These are phyloP conservation scores for Orientallactaga sibirica DNA, from an alignment of 2,797 vertebrate genomes.

Conservation along the genomic window DNA sequence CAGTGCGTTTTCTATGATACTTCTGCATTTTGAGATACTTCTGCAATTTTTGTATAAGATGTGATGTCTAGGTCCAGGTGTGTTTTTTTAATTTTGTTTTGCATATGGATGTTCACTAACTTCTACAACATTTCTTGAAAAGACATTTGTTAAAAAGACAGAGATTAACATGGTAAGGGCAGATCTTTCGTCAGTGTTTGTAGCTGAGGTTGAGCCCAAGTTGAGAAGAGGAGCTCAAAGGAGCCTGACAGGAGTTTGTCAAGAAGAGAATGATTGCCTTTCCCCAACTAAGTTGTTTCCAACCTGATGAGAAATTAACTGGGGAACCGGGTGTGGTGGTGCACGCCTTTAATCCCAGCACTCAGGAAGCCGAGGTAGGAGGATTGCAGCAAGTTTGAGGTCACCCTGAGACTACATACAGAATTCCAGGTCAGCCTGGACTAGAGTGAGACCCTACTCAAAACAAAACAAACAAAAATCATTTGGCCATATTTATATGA, in stretches of 20 bases:
- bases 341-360: no score
- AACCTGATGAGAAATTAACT: background rate
- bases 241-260: background rate
- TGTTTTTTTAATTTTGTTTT: background rate
- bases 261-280: background rate
- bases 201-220: background rate
- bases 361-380: no score
- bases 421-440: no score
- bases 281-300: background rate
- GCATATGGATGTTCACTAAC: background rate
- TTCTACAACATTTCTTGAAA: background rate
- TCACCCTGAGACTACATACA: no score
- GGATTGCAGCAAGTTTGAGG: no score
- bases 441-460: no score
- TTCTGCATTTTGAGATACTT: constrained; percentile 46
- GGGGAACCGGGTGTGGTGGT: background rate
- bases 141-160: background rate
- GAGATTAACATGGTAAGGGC: background rate
- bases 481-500: background rate
- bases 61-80: background rate
- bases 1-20: constrained; percentile 8
- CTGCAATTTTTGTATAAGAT: constrained; percentile 41
- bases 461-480: background rate
- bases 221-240: no score
- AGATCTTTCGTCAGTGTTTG: background rate